Conservation (phyloP, 1,140 invertebrate genomes). For the Drosophila pseudoananassae region DNA sequence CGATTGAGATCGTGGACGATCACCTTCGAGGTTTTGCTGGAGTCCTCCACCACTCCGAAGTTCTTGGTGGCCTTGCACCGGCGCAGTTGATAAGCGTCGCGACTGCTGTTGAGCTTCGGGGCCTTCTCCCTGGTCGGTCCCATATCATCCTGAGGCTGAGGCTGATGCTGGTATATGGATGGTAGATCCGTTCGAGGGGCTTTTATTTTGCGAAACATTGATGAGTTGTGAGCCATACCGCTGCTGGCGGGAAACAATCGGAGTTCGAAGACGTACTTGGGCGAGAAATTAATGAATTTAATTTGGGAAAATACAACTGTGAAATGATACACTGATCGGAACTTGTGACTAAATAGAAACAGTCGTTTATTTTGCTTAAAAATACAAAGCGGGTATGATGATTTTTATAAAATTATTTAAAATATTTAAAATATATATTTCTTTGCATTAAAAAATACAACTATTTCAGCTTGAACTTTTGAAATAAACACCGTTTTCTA, state of each 20-base stretch:
- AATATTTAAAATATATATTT: too few relatives aligned
- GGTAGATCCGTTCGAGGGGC: not conserved
- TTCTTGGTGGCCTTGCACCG: not conserved
- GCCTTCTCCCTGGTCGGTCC: slow-evolving; percentile 10
- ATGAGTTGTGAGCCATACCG: slow-evolving; percentile 19
- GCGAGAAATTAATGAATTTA: slow-evolving; percentile 13
- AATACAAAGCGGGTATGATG: not conserved
- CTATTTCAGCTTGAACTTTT: not conserved
- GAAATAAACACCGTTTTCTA: not conserved
- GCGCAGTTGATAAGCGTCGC: not conserved
- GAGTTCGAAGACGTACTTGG: not conserved
- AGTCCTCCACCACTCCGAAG: not conserved
- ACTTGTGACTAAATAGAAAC: slow-evolving; percentile 3
- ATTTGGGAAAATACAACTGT: not conserved
- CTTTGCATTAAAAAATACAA: not conserved
- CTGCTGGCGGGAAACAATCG: too few relatives aligned
- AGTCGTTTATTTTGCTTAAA: not conserved
- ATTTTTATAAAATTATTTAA: not conserved
- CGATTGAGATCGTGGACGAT: not conserved
- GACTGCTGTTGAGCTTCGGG: not conserved
- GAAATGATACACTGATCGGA: not conserved
- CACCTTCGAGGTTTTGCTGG: not conserved
- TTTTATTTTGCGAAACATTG: slow-evolving; percentile 6
- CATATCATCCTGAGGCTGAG: not conserved
- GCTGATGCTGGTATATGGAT: not conserved